Conservation (phyloP, 2,888 invertebrate genomes). For the Andrena bucephala region DNA sequence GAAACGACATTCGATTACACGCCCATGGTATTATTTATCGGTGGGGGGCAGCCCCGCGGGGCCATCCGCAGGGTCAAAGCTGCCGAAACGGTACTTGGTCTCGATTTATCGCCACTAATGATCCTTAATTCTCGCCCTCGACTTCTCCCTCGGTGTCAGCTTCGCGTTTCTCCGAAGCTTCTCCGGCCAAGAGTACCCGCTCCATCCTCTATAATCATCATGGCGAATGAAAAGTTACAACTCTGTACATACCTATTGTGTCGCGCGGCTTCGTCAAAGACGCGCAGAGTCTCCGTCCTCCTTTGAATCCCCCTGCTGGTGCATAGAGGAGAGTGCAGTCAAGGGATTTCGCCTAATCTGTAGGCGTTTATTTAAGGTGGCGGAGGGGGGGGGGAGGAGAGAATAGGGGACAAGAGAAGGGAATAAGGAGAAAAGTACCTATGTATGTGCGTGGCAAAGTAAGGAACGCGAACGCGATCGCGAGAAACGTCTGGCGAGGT, state of each 20-base stretch:
- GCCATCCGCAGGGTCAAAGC: slow-evolving; percentile 35
- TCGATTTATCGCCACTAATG: slow-evolving; percentile 67
- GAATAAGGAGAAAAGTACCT: not conserved
- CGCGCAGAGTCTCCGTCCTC: not conserved
- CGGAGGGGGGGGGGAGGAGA: too few relatives aligned
- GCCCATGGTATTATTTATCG: slow-evolving; percentile 52
- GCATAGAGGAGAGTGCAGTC: too few relatives aligned
- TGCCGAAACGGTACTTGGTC: slow-evolving; percentile 56
- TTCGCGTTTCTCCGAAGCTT: slow-evolving; percentile 23
- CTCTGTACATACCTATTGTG: not conserved
- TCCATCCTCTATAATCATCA: slow-evolving; percentile 21
- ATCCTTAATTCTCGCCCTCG: slow-evolving; percentile 59
- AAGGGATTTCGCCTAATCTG: too few relatives aligned
- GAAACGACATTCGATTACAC: slow-evolving; percentile 42
- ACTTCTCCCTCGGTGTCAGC: slow-evolving; percentile 5
- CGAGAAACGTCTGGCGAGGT: slow-evolving; percentile 10
- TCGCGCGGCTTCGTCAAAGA: not conserved
- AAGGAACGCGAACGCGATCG: not conserved
- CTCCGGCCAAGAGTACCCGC: not conserved
- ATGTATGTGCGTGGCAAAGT: not conserved
- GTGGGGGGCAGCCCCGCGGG: slow-evolving; percentile 20
- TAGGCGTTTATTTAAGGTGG: too few relatives aligned
- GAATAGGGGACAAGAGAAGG: not conserved
- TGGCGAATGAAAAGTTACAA: slow-evolving; percentile 6
- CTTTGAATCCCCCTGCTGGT: too few relatives aligned